phyloP scores from a whole-genome alignment of 2,113 vertebrate genomes.

The Periophthalmus modestus region DNA sequence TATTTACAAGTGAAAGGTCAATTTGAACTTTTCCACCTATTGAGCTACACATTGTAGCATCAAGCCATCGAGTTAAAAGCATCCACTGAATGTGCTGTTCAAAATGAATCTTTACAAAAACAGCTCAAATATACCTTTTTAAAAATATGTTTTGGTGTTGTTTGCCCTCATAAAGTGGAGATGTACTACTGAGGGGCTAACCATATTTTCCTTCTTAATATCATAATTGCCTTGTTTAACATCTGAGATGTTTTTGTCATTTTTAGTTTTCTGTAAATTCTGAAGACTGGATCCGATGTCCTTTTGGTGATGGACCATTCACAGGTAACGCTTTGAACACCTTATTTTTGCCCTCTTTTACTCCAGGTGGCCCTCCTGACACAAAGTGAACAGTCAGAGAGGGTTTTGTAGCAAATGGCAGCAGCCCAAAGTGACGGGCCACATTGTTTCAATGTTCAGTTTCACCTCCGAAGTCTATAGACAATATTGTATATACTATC shows the following conservation, averaged over 20 bases:
- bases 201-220: not conserved
- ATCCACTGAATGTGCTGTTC: no score
- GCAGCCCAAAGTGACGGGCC: not conserved
- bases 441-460: no score
- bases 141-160: no score
- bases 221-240: not conserved
- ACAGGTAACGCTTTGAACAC: constrained; percentile 71
- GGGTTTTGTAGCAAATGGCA: not conserved
- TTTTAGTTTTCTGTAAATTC: constrained; percentile 77
- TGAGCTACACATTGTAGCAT: no score
- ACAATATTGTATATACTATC: not conserved
- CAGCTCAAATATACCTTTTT: no score
- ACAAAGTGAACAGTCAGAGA: not conserved
- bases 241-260: not conserved
- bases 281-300: constrained; percentile 81
- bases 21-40: no score
- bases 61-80: no score
- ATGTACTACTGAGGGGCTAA: no score
- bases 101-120: no score
- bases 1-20: no score
- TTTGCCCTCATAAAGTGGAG: no score
- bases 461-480: no score
- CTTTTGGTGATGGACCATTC: constrained; percentile 76
- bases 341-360: not conserved
- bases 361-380: not conserved